Conservation (phyloP, 2,888 invertebrate genomes). For the Athripsodes cinereus region DNA sequence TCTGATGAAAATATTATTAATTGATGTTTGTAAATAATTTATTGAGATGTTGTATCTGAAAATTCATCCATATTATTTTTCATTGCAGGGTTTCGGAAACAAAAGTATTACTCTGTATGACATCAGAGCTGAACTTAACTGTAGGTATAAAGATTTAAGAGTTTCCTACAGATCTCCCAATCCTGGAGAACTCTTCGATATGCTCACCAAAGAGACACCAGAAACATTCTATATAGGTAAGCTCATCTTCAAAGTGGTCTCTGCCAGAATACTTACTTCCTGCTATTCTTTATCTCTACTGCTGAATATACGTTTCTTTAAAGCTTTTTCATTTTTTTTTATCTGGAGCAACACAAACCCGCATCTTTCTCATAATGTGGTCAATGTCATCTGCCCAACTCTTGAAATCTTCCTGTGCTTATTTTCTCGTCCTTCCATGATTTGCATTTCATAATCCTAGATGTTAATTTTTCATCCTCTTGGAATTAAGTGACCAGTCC, state of each 20-base stretch:
- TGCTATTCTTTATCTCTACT: not conserved
- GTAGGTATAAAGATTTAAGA: slow-evolving; percentile 87
- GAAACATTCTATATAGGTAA: slow-evolving; percentile 88
- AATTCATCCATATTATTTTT: slow-evolving; percentile 18
- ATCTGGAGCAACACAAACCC: too few species aligned
- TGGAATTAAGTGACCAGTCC: too few species aligned
- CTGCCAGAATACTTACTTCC: not conserved
- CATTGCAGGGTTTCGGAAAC: slow-evolving; percentile 70
- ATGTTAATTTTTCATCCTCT: too few species aligned
- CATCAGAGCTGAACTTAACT: slow-evolving; percentile 91
- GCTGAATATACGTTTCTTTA: not conserved
- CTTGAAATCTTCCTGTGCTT: too few species aligned
- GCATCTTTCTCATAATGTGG: too few species aligned
- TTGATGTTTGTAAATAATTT: not conserved
- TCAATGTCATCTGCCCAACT: too few species aligned
- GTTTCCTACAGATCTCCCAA: slow-evolving; percentile 71
- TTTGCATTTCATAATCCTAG: too few species aligned
- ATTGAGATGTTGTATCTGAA: not conserved
- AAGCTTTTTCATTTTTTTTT: not conserved
- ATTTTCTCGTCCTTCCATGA: too few species aligned
- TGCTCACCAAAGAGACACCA: slow-evolving; percentile 93
- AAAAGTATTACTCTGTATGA: slow-evolving; percentile 95
- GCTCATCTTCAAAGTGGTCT: too few species aligned
- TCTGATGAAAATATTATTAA: not conserved
- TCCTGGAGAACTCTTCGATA: slow-evolving; percentile 86